Percentiles rank a stretch among this genome's conserved stretches.
phyloP scores from a whole-genome alignment of 1,140 invertebrate genomes.

The Penaeus chinensis region DNA sequence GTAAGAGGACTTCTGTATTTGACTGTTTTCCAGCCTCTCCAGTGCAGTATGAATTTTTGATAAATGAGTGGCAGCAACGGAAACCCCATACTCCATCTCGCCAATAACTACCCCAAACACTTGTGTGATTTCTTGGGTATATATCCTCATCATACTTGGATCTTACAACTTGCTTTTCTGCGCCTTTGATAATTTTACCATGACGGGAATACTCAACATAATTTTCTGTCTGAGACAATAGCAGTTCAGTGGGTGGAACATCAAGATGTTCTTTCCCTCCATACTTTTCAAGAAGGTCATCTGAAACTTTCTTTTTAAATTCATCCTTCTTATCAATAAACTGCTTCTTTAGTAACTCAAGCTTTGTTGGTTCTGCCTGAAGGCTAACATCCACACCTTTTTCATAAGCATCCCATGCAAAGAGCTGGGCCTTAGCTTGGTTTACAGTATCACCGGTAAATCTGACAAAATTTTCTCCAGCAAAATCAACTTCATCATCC shows the following conservation, averaged over 20 bases:
- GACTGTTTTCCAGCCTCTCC: conserved; percentile 80
- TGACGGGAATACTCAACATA: conserved; percentile 96
- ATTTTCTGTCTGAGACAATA: conserved; percentile 94
- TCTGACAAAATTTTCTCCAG: conserved; percentile 96
- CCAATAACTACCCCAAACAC: conserved; percentile 97
- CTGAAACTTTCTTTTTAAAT: conserved; percentile 81
- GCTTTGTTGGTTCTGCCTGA: conserved; percentile 96
- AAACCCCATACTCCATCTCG: conserved; percentile 92
- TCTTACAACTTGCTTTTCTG: conserved; percentile 86
- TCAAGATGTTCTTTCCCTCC: conserved; percentile 93
- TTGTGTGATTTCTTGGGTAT: conserved; percentile 90
- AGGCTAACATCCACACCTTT: conserved; percentile 96
- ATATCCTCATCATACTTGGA: conserved; percentile 97
- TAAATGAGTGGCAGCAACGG: conserved; percentile 93
- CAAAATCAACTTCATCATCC: conserved; percentile 84
- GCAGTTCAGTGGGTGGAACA: conserved; percentile 83
- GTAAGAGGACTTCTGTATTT: conserved; percentile 30
- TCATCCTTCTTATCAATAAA: conserved; percentile 91
- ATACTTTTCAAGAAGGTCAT: conserved; percentile 86
- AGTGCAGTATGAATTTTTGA: conserved; percentile 91
- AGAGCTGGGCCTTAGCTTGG: conserved; percentile 92
- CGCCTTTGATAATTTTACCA: conserved; percentile 87
- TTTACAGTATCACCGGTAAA: conserved; percentile 92
- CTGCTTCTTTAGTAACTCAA: conserved; percentile 91
- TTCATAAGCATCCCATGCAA: conserved; percentile 97